Evolutionary conservation across 2,797 vertebrate genomes (phyloP), one percentile per base, ranked within the genome.

Genomic region (Enteromius thamalakanensis): DNA sequence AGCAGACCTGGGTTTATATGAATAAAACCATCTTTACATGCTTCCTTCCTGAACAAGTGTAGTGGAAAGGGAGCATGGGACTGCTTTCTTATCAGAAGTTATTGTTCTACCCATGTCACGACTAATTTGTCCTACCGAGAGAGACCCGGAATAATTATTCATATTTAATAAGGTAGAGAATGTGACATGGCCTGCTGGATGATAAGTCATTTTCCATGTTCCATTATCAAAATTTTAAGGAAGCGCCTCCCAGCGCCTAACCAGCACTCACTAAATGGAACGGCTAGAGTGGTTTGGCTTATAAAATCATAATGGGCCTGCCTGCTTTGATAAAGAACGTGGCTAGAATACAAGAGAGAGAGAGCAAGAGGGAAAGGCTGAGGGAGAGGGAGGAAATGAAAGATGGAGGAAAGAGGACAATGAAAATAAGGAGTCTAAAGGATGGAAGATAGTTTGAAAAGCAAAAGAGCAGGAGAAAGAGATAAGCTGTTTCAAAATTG

Each of bases 191-290:
- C 91, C 89, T 87, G 87, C 88, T 81, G 88, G 89, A 92, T 88
- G 87, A 93, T 94, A 95, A 96, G 94, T 95, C 90, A 89, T 94
- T 95, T 95, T 94, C 94, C 93, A 90, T 95, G 95, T 95, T 95
- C 93, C 92, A 93, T 94, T 94, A 95, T 94, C 92, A 95, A 95
- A 94, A 92, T 95, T 95, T 94, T 91, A 95, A 93, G 91, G 91
- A 92, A 85, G 91, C 86, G 86, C 85, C 92, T 91, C 87, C 82
- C 90, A 89, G 80, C 69, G 72, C 82, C 87, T 85, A 89, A 80
- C 84, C 83, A 85, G 83, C 89, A 86, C 67, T 92, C 91, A 92
- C 93, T 94, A 94, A 94, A 94, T 93, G 92, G 93, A 94, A 92
- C 90, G 89, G 91, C 92, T 94, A 93, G 94, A 95, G 94, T 93